Evolutionary conservation across 2,797 vertebrate genomes (phyloP).

Genomic region (Takifugu rubripes): DNA sequence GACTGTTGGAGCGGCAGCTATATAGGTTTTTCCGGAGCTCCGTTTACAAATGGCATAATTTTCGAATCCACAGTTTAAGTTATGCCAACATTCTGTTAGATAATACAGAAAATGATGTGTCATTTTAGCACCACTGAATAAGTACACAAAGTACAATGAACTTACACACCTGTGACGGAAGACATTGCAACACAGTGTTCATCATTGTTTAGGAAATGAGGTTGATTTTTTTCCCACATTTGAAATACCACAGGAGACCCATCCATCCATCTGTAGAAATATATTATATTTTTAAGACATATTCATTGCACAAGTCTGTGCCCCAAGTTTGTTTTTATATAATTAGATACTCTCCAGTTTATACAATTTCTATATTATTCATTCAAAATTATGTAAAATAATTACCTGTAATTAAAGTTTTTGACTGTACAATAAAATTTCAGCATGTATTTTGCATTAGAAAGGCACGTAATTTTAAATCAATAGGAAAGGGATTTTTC

Average conservation of each 20-base stretch:
- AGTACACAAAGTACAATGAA: too few relatives aligned
- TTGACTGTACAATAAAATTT: too few relatives aligned
- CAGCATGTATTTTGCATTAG: too few relatives aligned
- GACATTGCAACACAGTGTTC: constrained; percentile 54
- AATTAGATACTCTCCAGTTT: too few relatives aligned
- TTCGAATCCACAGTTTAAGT: constrained; percentile 34
- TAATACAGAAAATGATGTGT: not conserved
- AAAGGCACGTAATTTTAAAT: too few relatives aligned
- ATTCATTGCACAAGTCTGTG: too few relatives aligned
- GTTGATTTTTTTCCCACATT: constrained; percentile 54
- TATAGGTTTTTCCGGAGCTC: constrained; percentile 18
- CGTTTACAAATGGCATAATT: constrained; percentile 38
- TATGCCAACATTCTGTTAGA: constrained; percentile 46
- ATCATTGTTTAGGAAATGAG: constrained; percentile 36
- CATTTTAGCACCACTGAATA: too few relatives aligned
- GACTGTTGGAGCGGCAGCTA: constrained; percentile 29
- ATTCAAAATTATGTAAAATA: too few relatives aligned
- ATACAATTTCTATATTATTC: too few relatives aligned
- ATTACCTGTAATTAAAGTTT: too few relatives aligned
- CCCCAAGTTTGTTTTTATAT: too few relatives aligned
- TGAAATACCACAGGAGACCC: constrained; percentile 44
- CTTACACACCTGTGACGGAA: constrained; percentile 3
- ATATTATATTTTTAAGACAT: constrained; percentile 1
- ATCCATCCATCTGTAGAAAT: constrained; percentile 58
- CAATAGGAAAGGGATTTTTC: too few relatives aligned